These are phyloP conservation scores for Catotricha subobsoleta DNA, from an alignment of 2,888 invertebrate species.

Conservation along the genomic window DNA sequence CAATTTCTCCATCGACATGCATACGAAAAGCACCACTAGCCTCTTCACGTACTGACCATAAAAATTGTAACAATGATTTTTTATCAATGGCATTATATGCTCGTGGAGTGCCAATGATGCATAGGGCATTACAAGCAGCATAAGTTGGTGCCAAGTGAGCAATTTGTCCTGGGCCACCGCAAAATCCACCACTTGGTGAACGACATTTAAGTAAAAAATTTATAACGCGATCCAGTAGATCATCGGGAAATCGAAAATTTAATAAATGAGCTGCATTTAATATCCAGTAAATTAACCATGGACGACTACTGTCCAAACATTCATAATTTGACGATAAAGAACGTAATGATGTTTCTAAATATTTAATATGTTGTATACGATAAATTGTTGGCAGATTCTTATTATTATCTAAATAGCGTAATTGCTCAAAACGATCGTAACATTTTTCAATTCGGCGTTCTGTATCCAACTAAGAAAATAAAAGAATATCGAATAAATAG, in stretches of 20 bases:
- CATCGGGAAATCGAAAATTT: constrained; percentile 40
- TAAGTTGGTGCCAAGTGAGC: constrained; percentile 95
- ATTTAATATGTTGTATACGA: constrained; percentile 42
- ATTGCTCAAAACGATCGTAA: constrained; percentile 32
- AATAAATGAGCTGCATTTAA: constrained; percentile 73
- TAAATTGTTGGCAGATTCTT: constrained; percentile 39
- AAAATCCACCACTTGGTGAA: constrained; percentile 57
- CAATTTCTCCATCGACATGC: constrained; percentile 83
- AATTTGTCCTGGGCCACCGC: constrained; percentile 83
- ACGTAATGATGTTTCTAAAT: constrained; percentile 48
- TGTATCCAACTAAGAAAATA: constrained; percentile 32
- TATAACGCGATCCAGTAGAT: constrained; percentile 34
- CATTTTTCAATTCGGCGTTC: constrained; percentile 37
- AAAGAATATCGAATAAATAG: not conserved
- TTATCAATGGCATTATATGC: constrained; percentile 79
- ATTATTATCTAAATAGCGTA: constrained; percentile 31
- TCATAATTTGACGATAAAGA: constrained; percentile 53
- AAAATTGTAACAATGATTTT: constrained; percentile 46
- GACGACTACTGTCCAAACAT: constrained; percentile 82
- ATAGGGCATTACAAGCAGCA: constrained; percentile 86
- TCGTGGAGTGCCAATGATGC: constrained; percentile 72
- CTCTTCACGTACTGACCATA: constrained; percentile 51
- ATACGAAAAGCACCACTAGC: constrained; percentile 82
- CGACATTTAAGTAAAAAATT: constrained; percentile 38
- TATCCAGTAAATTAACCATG: constrained; percentile 97